Conservation (phyloP, 2,797 vertebrate species). For the Myotis vivesi region DNA sequence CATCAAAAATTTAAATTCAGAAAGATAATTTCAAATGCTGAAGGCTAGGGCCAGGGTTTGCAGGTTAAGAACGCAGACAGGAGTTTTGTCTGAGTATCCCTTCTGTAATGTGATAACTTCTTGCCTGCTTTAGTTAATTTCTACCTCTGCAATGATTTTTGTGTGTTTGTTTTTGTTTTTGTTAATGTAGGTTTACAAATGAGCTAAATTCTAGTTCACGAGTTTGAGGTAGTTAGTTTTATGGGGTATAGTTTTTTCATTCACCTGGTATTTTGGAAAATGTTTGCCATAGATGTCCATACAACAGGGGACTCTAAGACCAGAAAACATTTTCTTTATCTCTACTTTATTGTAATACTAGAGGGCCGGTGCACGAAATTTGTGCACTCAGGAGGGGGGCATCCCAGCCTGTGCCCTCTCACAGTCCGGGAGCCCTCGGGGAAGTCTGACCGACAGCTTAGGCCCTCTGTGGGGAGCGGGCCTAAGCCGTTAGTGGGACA, state of each 20-base stretch:
- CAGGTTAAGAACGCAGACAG: not conserved
- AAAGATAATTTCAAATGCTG: conserved; percentile 11
- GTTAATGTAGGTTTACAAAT: not conserved
- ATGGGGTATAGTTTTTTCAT: not conserved
- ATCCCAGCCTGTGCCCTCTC: too few relatives aligned
- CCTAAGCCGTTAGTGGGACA: too few relatives aligned
- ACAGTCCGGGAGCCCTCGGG: too few relatives aligned
- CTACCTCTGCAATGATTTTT: not conserved
- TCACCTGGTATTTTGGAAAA: conserved; percentile 9
- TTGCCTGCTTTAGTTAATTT: not conserved
- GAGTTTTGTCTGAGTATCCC: not conserved
- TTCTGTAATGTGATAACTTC: not conserved
- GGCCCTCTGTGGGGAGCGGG: too few relatives aligned
- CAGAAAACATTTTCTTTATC: not conserved
- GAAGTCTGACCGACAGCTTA: too few relatives aligned
- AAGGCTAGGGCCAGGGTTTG: not conserved
- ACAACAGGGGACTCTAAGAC: not conserved
- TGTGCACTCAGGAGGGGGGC: too few relatives aligned
- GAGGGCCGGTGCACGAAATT: too few relatives aligned
- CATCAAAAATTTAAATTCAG: conserved; percentile 5
- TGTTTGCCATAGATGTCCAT: not conserved
- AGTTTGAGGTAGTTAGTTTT: not conserved
- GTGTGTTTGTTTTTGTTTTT: not conserved
- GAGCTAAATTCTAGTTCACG: not conserved
- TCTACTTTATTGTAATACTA: not conserved